Conservation (phyloP, 1,140 invertebrate species). For the Solenopsis invicta region DNA sequence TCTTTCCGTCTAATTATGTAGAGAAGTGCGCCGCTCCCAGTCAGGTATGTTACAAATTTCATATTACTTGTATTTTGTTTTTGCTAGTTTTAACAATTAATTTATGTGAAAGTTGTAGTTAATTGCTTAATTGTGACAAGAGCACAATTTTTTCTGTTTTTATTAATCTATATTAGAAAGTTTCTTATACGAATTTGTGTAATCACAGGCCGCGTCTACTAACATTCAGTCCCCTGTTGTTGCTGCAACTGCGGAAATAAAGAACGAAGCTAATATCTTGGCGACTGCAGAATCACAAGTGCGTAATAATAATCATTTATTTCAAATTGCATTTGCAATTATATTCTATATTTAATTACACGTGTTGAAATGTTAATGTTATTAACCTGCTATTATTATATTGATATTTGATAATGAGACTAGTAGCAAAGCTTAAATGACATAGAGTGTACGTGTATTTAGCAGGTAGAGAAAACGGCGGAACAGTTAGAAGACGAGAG, state of each 20-base stretch:
- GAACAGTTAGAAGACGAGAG: constrained; percentile 86
- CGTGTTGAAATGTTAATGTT: not conserved
- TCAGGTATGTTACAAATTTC: constrained; percentile 79
- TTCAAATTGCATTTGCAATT: constrained; percentile 7
- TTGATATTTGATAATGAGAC: not conserved
- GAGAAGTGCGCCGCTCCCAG: constrained; percentile 87
- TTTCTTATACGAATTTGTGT: constrained; percentile 7
- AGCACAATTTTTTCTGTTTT: not conserved
- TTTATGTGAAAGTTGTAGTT: not conserved
- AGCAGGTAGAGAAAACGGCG: constrained; percentile 83
- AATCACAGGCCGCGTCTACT: constrained; percentile 56
- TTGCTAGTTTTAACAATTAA: not conserved
- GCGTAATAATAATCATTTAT: constrained; percentile 74
- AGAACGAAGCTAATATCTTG: not conserved
- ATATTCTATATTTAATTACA: not conserved
- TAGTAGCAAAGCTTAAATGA: constrained; percentile 6
- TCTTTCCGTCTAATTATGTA: constrained; percentile 98
- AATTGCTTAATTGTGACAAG: not conserved
- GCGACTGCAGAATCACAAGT: constrained; percentile 73
- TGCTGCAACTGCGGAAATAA: constrained; percentile 43
- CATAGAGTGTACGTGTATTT: constrained; percentile 68
- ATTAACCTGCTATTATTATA: not conserved
- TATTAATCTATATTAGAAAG: not conserved
- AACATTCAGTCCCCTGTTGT: constrained; percentile 49
- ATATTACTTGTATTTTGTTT: not conserved